A percentile compares a stretch with the other conserved stretches of the same genome.
phyloP scores from a whole-genome alignment of 2,797 vertebrate genomes.

The Dendrocincla tyrannina region DNA sequence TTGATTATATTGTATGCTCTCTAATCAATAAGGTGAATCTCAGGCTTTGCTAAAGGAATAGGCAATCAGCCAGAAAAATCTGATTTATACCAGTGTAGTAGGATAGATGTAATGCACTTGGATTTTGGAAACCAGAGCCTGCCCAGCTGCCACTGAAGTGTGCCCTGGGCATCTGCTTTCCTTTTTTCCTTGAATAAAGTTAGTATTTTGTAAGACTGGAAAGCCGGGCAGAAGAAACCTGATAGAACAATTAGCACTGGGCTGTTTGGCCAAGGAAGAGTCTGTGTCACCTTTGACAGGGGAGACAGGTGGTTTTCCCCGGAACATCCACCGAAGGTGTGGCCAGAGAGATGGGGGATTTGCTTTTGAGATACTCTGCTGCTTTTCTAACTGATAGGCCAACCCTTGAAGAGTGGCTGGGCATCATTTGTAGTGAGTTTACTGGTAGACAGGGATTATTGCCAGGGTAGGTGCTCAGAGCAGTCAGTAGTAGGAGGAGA shows the following conservation, averaged over 20 bases:
- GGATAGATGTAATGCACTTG: background rate
- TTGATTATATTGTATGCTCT: background rate
- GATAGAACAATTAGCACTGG: background rate
- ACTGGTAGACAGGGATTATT: background rate
- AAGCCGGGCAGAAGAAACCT: background rate
- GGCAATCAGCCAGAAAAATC: background rate
- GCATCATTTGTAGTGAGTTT: background rate
- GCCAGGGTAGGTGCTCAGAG: background rate
- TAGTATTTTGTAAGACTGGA: background rate
- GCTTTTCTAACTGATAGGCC: background rate
- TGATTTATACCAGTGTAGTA: background rate
- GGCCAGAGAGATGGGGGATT: background rate
- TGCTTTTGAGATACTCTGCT: background rate
- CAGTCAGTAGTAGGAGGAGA: background rate
- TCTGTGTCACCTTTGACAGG: background rate
- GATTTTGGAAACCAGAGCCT: background rate
- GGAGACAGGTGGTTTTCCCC: background rate
- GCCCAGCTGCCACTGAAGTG: background rate
- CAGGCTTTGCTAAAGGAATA: background rate
- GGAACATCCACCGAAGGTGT: background rate
- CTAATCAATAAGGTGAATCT: background rate
- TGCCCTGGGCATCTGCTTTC: background rate
- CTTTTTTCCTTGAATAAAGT: background rate
- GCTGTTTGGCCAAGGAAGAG: background rate
- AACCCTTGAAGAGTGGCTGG: background rate